phyloP scores from a whole-genome alignment of 2,888 invertebrate genomes.

The Spilarctia lutea region DNA sequence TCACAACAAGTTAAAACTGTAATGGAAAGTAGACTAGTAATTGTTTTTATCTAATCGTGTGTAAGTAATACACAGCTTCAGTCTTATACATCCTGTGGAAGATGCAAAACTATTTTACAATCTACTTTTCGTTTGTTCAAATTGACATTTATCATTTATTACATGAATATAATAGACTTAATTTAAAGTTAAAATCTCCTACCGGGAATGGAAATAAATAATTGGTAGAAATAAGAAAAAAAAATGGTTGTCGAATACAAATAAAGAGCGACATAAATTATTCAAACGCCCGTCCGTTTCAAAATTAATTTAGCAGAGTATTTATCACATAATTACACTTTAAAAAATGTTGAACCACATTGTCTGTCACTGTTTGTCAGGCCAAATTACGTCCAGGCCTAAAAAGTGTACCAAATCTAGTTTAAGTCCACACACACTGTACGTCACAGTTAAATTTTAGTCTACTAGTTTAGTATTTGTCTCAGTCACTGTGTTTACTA shows the following conservation, averaged over 20 bases:
- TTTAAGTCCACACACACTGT: conserved; percentile 21
- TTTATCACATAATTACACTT: conserved; percentile 45
- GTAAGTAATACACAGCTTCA: conserved; percentile 64
- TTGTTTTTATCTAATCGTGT: conserved; percentile 51
- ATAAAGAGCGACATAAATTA: conserved; percentile 14
- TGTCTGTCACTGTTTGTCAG: conserved; percentile 7
- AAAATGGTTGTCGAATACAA: conserved; percentile 3
- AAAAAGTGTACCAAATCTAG: conserved; percentile 15
- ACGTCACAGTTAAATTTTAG: conserved; percentile 17
- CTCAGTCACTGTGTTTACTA: conserved; percentile 61
- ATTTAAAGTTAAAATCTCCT: conserved; percentile 27
- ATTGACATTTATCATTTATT: conserved; percentile 61
- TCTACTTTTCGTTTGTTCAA: conserved; percentile 53
- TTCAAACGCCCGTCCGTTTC: conserved; percentile 45
- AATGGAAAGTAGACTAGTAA: conserved; percentile 28
- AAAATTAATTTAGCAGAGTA: conserved; percentile 28
- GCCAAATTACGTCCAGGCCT: conserved; percentile 19
- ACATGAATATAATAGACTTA: conserved; percentile 11
- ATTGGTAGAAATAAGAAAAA: conserved; percentile 12
- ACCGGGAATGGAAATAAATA: conserved; percentile 9
- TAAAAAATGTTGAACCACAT: conserved; percentile 17
- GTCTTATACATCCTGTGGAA: conserved; percentile 70
- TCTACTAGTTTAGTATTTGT: conserved; percentile 34
- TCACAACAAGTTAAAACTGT: conserved; percentile 15
- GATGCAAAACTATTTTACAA: conserved; percentile 61